Base-by-base conservation (phyloP, 2,113 vertebrate species). In the Chaenogobius annularis region DNA sequence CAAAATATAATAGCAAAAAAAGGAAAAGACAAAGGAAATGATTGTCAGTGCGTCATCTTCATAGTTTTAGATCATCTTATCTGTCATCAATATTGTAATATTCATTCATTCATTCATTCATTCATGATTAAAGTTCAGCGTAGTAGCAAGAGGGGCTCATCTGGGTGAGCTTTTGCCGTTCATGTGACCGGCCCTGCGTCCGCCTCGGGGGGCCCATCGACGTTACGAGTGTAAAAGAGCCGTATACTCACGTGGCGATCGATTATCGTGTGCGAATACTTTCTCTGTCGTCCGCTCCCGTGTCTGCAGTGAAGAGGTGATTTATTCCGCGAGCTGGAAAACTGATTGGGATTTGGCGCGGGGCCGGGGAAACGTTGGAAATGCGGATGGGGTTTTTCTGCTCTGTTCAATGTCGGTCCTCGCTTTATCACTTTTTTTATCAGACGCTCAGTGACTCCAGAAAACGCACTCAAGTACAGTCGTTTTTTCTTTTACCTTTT, bases 261-360 rank as follows among this genome's bases (percentile, higher is more conserved):
- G 72, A 85, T 85, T 70, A 73, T 0, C 14, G 17, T 15, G 63
- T 11, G 63, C 44, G 68, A 50, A 12, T 65, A 15, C 72, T 43
- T 70, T 64, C 72, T 54, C 17, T 23, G 7, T 61, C 64, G 40
- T 66, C 43, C 47, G 40, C 23, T 66, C 40, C n/a, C 47, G 40
- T 7, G 61, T 63, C 61, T 43, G 11, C 64, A 44, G 61, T 20
- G 12, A 59, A 69, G 70, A 58, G 19, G 75, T 69, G 72, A 71
- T 10, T 7, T 43, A 59, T 31, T 31, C 26, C 40, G 69, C 66
- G 58, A 69, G 44, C 17, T 48, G 61, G 66, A 54, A 72, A 52
- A 67, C 59, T 44, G 59, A 47, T 11, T 44, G 68, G 65, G 14
- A 70, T 68, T 66, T 55, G 58, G 44, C 66, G 77, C 17, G 37